Evolutionary conservation across 2,888 invertebrate species (phyloP).

Genomic region (Clostera curtula): DNA sequence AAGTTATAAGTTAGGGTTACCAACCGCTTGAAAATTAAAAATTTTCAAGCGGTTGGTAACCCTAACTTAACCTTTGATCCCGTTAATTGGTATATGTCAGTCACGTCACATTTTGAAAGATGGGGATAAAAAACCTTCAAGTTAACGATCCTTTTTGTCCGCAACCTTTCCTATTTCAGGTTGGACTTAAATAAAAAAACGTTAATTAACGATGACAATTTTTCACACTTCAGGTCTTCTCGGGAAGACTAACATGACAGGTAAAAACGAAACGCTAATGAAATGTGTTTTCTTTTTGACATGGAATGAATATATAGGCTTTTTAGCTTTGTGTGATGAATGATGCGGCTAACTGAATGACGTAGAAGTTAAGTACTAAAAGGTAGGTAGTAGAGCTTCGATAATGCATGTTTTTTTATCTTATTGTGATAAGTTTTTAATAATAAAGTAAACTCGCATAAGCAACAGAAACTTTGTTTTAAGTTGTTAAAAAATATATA

Average conservation of each 20-base stretch:
- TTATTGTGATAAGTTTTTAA: too few relatives aligned
- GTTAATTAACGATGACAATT: conserved; percentile 71
- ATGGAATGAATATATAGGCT: conserved; percentile 51
- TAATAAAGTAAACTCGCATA: too few relatives aligned
- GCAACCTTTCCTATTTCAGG: conserved; percentile 72
- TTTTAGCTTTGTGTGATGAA: conserved; percentile 34
- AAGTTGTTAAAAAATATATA: too few relatives aligned
- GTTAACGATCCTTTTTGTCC: conserved; percentile 61
- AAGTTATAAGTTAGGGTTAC: too few relatives aligned
- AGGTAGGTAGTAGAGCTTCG: too few relatives aligned
- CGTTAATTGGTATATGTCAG: conserved; percentile 46
- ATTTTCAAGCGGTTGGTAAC: too few relatives aligned
- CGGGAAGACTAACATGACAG: conserved; percentile 76
- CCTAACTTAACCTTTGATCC: too few relatives aligned
- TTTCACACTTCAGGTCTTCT: conserved; percentile 77
- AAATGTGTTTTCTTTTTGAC: conserved; percentile 46
- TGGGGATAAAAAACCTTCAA: conserved; percentile 20
- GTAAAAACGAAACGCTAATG: conserved; percentile 52
- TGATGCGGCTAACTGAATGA: conserved; percentile 20
- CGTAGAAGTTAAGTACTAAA: conserved; percentile 12
- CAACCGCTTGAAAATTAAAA: too few relatives aligned
- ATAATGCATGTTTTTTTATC: too few relatives aligned
- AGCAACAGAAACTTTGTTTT: too few relatives aligned
- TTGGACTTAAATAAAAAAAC: conserved; percentile 61
- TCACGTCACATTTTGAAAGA: conserved; percentile 24